Conservation (phyloP, 1,140 invertebrate genomes). For the Geopemphigus sp. region DNA sequence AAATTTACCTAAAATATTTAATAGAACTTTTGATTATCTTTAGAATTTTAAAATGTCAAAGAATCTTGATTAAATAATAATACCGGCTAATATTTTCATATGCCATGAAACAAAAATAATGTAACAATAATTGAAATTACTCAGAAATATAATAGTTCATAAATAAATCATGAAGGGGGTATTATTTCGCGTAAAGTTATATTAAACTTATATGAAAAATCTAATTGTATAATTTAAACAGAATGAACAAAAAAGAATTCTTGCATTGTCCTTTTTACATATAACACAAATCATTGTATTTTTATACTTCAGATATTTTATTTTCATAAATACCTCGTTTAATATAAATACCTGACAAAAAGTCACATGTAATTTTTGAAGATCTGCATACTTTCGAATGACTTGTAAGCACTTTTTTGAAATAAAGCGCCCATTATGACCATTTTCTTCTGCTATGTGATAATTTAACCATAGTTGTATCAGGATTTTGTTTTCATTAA, state of each 20-base stretch:
- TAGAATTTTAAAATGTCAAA: not conserved
- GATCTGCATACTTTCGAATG: conserved; percentile 33
- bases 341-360: conserved; percentile 48
- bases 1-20: too few species aligned
- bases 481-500: conserved; percentile 38
- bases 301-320: conserved; percentile 40
- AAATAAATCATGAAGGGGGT: too few species aligned
- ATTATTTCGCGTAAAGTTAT: too few species aligned
- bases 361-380: conserved; percentile 47
- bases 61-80: not conserved
- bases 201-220: not conserved
- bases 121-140: too few species aligned
- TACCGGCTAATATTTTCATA: not conserved
- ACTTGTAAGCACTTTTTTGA: conserved; percentile 19
- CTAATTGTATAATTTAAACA: not conserved
- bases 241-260: not conserved
- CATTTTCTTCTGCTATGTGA: conserved; percentile 44
- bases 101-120: not conserved
- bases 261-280: not conserved
- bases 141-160: too few species aligned
- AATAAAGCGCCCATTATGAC: conserved; percentile 39
- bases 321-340: conserved; percentile 47
- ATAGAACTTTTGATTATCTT: not conserved
- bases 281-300: conserved; percentile 7
- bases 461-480: conserved; percentile 40